Evolutionary conservation across 2,113 vertebrate genomes (phyloP).

Genomic region (Stigmatopora argus): DNA sequence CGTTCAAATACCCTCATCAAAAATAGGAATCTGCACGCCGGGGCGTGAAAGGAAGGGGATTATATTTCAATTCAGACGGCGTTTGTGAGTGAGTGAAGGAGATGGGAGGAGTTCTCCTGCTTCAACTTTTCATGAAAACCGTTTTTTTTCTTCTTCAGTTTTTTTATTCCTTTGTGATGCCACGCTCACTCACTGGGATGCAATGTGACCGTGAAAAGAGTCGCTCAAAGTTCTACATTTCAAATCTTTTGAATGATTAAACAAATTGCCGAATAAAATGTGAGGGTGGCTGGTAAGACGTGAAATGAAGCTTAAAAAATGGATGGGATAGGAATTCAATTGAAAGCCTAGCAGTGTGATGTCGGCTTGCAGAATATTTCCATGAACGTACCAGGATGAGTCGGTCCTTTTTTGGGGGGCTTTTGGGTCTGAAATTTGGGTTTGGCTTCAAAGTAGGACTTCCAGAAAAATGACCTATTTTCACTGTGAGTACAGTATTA

Average conservation of each 20-base stretch:
- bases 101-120: conserved; percentile 25
- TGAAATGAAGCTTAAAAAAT: not conserved
- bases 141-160: conserved; percentile 31
- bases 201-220: conserved; percentile 43
- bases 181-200: conserved; percentile 35
- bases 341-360: not conserved
- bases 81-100: not conserved
- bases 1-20: conserved; percentile 56
- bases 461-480: too few species aligned
- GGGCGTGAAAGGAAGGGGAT: conserved; percentile 58
- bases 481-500: too few species aligned
- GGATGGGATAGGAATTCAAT: not conserved
- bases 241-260: conserved; percentile 8
- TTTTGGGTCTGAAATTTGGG: not conserved
- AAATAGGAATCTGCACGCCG: conserved; percentile 46
- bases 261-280: not conserved
- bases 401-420: too few species aligned
- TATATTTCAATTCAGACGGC: conserved; percentile 47
- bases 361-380: not conserved
- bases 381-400: not conserved
- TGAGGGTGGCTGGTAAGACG: not conserved
- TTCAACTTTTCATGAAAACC: conserved; percentile 46
- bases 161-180: conserved; percentile 54
- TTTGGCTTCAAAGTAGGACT: too few species aligned
- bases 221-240: conserved; percentile 1